phyloP scores from a whole-genome alignment of 2,113 vertebrate genomes.

The Mixornis gularis region DNA sequence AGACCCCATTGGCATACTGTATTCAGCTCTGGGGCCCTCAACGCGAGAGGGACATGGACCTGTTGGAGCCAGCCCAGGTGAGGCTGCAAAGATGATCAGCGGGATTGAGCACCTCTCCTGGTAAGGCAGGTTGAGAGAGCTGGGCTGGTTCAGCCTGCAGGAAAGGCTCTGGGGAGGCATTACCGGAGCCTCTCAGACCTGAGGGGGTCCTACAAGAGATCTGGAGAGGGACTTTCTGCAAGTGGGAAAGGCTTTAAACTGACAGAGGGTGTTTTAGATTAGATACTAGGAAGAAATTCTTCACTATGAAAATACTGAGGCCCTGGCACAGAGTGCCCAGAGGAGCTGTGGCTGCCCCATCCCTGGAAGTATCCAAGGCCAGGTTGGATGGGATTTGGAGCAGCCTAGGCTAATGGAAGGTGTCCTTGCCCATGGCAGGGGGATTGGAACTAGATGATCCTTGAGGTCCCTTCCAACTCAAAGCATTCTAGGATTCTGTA shows the following conservation, averaged over 20 bases:
- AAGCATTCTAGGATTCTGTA: not conserved
- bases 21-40: not conserved
- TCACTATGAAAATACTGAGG: not conserved
- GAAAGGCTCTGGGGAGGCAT: not conserved
- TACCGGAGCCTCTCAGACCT: not conserved
- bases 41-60: not conserved
- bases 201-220: no score
- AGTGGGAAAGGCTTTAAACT: not conserved
- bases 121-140: not conserved
- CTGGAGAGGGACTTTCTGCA: not conserved
- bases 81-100: not conserved
- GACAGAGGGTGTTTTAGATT: no score
- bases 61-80: not conserved
- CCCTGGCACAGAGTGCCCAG: fast-evolving
- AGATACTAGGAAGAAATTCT: not conserved
- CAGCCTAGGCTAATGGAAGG: fast-evolving
- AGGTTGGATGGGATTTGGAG: not conserved
- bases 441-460: not conserved
- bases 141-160: not conserved
- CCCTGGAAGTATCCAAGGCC: not conserved
- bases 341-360: not conserved
- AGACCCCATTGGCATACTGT: not conserved
- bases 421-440: not conserved
- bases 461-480: not conserved
- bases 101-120: not conserved